phyloP scores from a whole-genome alignment of 2,113 vertebrate species.

The Barbus barbus region DNA sequence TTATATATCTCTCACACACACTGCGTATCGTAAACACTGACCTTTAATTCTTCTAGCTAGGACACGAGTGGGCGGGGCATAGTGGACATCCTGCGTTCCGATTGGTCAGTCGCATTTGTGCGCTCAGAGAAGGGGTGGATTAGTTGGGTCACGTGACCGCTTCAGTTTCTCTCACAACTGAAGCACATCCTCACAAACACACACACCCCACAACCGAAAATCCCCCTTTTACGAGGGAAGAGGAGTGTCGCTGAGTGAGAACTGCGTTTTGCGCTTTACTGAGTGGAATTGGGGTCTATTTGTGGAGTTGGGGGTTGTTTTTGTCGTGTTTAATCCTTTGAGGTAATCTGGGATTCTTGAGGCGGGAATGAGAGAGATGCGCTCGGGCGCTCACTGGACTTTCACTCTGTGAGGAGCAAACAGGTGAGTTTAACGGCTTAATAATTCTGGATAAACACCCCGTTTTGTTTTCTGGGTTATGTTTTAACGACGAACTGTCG shows the following conservation, averaged over 20 bases:
- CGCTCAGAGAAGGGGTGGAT: conserved; percentile 41
- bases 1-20: neutral
- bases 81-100: neutral
- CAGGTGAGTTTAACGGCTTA: conserved; percentile 12
- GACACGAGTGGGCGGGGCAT: neutral
- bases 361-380: conserved; percentile 39
- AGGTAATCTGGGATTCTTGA: conserved; percentile 38
- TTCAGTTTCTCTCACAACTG: neutral
- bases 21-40: conserved; percentile 31
- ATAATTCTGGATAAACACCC: neutral
- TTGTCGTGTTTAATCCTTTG: conserved; percentile 18
- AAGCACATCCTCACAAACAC: neutral
- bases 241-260: conserved; percentile 10
- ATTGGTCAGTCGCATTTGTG: conserved; percentile 33
- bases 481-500: neutral
- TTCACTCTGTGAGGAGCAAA: conserved; percentile 26
- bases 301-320: neutral
- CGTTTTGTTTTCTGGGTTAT: neutral
- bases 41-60: conserved; percentile 30
- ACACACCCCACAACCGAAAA: neutral
- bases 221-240: neutral
- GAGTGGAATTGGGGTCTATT: neutral
- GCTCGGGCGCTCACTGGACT: conserved; percentile 18
- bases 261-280: neutral
- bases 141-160: conserved; percentile 40